phyloP scores from a whole-genome alignment of 2,888 invertebrate genomes.

The Dolichopus griseipennis region DNA sequence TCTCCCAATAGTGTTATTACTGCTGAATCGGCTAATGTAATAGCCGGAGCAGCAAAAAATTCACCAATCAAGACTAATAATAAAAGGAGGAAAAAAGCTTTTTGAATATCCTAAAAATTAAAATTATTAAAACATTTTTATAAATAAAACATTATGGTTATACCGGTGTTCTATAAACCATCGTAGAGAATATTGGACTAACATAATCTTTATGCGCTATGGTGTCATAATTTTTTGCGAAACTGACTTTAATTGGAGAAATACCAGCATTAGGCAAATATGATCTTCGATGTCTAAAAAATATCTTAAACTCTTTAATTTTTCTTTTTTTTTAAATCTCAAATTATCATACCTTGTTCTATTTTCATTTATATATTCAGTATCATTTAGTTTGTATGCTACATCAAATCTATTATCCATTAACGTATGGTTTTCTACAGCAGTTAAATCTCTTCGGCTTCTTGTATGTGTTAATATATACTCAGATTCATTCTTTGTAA shows the following conservation, averaged over 20 bases:
- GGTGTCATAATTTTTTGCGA: slow-evolving; percentile 66
- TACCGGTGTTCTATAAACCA: slow-evolving; percentile 71
- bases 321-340: neutral
- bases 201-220: slow-evolving; percentile 66
- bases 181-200: slow-evolving; percentile 83
- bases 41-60: slow-evolving; percentile 94
- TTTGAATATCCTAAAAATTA: slow-evolving; percentile 66
- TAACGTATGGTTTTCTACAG: slow-evolving; percentile 25
- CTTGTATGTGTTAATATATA: slow-evolving; percentile 49
- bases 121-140: neutral
- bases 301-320: neutral
- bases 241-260: slow-evolving; percentile 67
- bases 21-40: slow-evolving; percentile 88
- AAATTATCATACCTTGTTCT: neutral
- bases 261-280: slow-evolving; percentile 38
- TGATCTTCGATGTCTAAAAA: slow-evolving; percentile 31
- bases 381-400: slow-evolving; percentile 14
- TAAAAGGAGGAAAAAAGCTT: slow-evolving; percentile 88
- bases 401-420: slow-evolving; percentile 27
- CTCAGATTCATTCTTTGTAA: slow-evolving; percentile 57
- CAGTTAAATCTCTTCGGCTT: slow-evolving; percentile 43
- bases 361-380: slow-evolving; percentile 13
- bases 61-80: slow-evolving; percentile 92
- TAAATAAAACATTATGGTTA: slow-evolving; percentile 29
- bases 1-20: slow-evolving; percentile 83